Conservation (phyloP, 2,113 vertebrate species). For the Puntigrus tetrazona region DNA sequence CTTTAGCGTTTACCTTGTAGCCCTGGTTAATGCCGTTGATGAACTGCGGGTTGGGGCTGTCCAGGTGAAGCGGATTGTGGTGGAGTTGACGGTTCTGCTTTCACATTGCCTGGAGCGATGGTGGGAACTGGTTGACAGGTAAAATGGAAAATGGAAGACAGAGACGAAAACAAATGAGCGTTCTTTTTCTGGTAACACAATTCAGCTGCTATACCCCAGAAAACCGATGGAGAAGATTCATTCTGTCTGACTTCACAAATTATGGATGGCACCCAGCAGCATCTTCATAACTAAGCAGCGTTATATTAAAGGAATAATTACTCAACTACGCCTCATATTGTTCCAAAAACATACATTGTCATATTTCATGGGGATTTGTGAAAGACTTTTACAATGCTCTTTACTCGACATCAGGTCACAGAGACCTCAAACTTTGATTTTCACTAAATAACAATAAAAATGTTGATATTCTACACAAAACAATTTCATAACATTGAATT, state of each 20-base stretch:
- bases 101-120: conserved; percentile 91
- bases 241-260: not conserved
- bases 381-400: not conserved
- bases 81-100: conserved; percentile 90
- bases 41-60: conserved; percentile 98
- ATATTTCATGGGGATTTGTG: not conserved
- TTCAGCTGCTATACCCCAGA: not conserved
- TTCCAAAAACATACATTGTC: not conserved
- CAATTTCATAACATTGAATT: not conserved
- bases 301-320: not conserved
- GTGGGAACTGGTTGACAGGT: conserved; percentile 83
- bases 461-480: not conserved
- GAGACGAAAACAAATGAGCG: conserved; percentile 6
- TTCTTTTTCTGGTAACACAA: not conserved
- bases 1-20: conserved; percentile 84
- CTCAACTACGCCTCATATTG: not conserved
- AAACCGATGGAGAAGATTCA: not conserved
- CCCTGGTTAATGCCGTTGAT: conserved; percentile 99
- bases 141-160: conserved; percentile 16
- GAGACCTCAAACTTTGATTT: not conserved
- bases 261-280: not conserved
- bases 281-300: not conserved
- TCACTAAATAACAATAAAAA: not conserved
- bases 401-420: not conserved
- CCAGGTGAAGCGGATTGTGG: conserved; percentile 91